A percentile compares a stretch with the other conserved stretches of the same genome.
Evolutionary conservation across 2,113 vertebrate genomes (phyloP).

Genomic region (Vulpes ferrilata): DNA sequence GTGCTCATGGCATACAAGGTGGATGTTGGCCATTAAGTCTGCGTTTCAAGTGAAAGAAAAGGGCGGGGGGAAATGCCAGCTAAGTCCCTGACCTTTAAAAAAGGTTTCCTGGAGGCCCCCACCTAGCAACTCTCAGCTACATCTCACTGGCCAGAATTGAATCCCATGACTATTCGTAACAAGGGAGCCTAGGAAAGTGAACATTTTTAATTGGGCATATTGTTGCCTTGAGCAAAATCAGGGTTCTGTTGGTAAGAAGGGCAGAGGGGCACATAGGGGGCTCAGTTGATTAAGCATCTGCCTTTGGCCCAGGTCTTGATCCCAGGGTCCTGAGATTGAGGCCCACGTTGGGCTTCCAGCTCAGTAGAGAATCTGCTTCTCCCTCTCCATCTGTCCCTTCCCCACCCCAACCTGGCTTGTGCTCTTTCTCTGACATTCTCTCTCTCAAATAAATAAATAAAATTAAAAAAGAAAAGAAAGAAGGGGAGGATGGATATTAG

Average conservation of each 20-base stretch:
- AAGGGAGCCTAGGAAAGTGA: background rate
- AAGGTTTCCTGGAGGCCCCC: background rate
- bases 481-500: background rate
- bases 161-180: background rate
- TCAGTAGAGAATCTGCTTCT: too few species aligned
- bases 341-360: too few species aligned
- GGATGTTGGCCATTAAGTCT: background rate
- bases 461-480: background rate
- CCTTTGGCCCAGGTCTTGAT: too few species aligned
- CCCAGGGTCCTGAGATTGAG: too few species aligned
- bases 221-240: slow-evolving; percentile 20
- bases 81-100: background rate
- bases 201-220: background rate
- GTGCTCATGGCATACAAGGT: background rate
- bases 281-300: background rate
- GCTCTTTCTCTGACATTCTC: too few species aligned
- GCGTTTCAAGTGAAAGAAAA: background rate
- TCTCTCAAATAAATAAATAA: background rate
- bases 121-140: background rate
- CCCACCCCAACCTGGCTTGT: too few species aligned
- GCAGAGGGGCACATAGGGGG: too few species aligned
- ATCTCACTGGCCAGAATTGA: background rate
- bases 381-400: too few species aligned
- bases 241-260: background rate
- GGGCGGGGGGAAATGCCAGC: background rate